phyloP scores from a whole-genome alignment of 2,797 vertebrate genomes.

The Pogoniulus pusillus region DNA sequence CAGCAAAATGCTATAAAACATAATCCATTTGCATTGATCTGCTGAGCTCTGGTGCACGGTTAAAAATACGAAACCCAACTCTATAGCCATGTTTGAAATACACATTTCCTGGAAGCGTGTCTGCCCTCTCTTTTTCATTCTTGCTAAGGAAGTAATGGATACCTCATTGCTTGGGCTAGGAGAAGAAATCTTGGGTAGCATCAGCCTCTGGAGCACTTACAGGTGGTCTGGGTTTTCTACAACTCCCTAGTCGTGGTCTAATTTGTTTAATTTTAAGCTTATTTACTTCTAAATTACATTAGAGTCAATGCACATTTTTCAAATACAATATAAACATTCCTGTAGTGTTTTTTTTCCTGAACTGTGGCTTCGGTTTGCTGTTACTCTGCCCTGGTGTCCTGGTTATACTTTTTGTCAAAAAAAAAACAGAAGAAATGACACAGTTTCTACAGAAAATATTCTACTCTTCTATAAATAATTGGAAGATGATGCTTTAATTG shows the following conservation, averaged over 20 bases:
- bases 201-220: background rate
- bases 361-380: background rate
- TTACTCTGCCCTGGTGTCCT: background rate
- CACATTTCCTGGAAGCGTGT: background rate
- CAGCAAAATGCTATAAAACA: slow-evolving; percentile 35
- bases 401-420: background rate
- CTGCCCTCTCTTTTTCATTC: background rate
- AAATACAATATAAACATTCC: background rate
- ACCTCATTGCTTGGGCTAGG: background rate
- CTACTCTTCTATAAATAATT: background rate
- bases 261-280: background rate
- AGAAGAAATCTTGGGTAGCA: background rate
- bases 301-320: background rate
- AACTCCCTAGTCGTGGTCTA: background rate
- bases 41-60: background rate
- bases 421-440: background rate
- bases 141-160: background rate
- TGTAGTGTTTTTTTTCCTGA: background rate
- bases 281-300: background rate
- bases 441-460: background rate
- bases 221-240: background rate
- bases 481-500: background rate
- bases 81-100: background rate
- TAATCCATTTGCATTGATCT: slow-evolving; percentile 54
- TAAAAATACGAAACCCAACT: slow-evolving; percentile 23